Percentiles rank a stretch among this genome's conserved stretches.
Conservation (phyloP, 2,888 invertebrate species). For the Catocala sponsa region DNA sequence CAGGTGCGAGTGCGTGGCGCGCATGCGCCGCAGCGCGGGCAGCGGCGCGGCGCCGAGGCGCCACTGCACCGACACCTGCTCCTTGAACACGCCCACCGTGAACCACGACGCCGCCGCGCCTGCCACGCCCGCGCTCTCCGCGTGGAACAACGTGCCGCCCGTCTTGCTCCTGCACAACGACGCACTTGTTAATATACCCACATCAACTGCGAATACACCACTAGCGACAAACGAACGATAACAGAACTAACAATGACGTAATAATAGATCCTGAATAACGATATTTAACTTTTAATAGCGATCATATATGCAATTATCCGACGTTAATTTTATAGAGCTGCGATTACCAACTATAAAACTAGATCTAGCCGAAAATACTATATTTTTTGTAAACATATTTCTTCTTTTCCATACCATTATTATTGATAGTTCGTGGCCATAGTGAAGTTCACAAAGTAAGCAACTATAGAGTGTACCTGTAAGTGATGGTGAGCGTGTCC, state of each 20-base stretch:
- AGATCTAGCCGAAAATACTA: no score
- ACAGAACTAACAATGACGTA: no score
- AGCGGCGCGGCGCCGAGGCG: constrained; percentile 77
- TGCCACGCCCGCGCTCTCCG: constrained; percentile 78
- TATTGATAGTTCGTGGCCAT: no score
- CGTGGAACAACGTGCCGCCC: constrained; percentile 93
- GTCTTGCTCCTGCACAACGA: constrained; percentile 87
- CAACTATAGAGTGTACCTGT: constrained; percentile 56
- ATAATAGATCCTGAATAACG: no score
- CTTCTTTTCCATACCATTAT: not conserved
- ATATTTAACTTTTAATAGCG: no score
- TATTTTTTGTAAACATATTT: not conserved
- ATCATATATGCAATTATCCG: no score
- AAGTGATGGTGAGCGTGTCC: constrained; percentile 73
- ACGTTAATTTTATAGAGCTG: no score
- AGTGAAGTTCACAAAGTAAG: no score
- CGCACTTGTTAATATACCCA: not conserved
- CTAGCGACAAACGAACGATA: no score
- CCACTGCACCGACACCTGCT: constrained; percentile 91
- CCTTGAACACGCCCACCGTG: constrained; percentile 91
- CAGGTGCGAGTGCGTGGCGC: constrained; percentile 62
- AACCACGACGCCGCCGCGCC: constrained; percentile 73
- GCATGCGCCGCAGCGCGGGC: constrained; percentile 63
- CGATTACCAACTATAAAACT: no score
- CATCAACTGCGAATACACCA: no score